These are phyloP conservation scores for Shinisaurus crocodilurus DNA, from an alignment of 2,113 vertebrate genomes.

Conservation along the genomic window DNA sequence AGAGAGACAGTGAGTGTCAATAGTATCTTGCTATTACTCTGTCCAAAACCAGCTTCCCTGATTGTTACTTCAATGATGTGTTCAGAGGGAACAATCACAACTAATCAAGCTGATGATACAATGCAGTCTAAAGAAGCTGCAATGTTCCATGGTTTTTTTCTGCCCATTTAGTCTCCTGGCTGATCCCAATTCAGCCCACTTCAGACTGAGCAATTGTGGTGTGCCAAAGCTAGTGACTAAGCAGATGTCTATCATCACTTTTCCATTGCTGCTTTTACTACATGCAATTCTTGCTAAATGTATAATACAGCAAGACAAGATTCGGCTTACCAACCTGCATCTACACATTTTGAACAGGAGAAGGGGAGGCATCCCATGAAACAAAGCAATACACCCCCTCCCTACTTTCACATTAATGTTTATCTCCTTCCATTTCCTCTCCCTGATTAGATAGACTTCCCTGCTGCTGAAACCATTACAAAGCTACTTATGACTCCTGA, in stretches of 20 bases:
- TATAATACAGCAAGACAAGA: conserved; percentile 16
- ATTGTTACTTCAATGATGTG: neutral
- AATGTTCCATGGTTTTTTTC: neutral
- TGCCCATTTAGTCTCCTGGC: neutral
- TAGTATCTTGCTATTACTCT: neutral
- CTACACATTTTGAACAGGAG: neutral
- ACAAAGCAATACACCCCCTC: neutral
- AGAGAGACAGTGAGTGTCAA: neutral
- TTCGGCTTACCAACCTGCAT: neutral
- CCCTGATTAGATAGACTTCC: conserved; percentile 55
- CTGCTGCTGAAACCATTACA: conserved; percentile 46
- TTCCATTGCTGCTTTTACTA: neutral
- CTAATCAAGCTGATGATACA: neutral
- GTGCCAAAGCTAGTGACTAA: neutral
- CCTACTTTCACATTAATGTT: conserved; percentile 13
- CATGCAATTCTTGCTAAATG: neutral
- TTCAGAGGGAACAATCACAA: neutral
- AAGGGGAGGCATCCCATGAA: neutral
- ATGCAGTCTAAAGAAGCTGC: neutral
- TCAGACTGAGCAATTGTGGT: neutral
- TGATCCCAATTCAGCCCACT: neutral
- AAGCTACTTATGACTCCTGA: conserved; percentile 34
- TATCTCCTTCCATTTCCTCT: conserved; percentile 40
- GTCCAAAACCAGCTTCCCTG: neutral
- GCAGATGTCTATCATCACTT: neutral